A percentile compares a stretch with the other conserved stretches of the same genome.
Conservation (phyloP, 2,113 vertebrate genomes). For the Pteropus alecto region DNA sequence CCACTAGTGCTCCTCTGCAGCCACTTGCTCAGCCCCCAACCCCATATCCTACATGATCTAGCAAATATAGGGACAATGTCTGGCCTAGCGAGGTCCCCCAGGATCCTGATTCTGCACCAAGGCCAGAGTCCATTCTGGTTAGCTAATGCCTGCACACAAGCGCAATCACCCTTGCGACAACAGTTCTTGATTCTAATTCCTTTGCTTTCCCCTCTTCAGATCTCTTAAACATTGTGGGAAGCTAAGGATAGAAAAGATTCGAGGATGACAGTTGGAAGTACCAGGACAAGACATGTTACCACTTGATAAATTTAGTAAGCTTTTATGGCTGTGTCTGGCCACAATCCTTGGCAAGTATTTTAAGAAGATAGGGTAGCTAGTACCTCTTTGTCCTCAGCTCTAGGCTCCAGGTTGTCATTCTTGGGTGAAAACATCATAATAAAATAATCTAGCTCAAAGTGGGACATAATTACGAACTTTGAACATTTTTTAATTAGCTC, state of each 20-base stretch:
- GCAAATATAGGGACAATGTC: background rate
- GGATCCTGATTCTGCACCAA: background rate
- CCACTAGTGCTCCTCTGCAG: background rate
- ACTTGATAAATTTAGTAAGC: background rate
- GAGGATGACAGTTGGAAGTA: background rate
- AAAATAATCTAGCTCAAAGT: conserved; percentile 6
- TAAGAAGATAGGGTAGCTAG: background rate
- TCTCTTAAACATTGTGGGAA: background rate
- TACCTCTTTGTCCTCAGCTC: background rate
- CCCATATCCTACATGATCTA: background rate
- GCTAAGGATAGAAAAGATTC: background rate
- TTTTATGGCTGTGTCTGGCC: background rate
- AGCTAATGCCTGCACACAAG: background rate
- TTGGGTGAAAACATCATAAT: background rate
- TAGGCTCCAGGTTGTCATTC: background rate
- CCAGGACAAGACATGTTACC: background rate
- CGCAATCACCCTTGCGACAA: background rate
- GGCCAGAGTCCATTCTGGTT: background rate
- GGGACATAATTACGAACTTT: conserved; percentile 37
- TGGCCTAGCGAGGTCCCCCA: background rate
- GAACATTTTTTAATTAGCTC: conserved; percentile 25
- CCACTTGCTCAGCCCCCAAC: background rate
- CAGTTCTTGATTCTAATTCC: background rate
- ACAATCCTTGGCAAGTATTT: background rate
- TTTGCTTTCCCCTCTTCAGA: background rate